A percentile compares a stretch with the other conserved stretches of the same genome.
Evolutionary conservation across 2,888 invertebrate genomes (phyloP).

Genomic region (Nasonovia ribisnigri): DNA sequence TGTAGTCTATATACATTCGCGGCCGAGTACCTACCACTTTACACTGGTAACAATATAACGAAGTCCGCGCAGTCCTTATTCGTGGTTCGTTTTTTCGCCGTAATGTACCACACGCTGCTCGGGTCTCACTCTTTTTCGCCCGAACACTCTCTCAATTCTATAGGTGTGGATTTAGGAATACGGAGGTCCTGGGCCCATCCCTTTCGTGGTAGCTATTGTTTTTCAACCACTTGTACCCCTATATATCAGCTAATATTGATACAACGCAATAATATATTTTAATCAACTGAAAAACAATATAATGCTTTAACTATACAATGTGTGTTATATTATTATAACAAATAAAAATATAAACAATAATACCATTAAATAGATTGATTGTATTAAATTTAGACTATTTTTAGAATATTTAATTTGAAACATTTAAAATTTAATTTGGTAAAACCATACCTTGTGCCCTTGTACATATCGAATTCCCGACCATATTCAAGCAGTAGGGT

Average conservation of each 20-base stretch:
- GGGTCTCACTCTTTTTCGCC: neutral
- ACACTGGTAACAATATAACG: neutral
- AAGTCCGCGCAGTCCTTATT: neutral
- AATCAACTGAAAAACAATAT: neutral
- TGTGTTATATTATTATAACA: too few relatives aligned
- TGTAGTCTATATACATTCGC: neutral
- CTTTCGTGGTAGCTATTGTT: neutral
- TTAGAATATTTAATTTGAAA: too few relatives aligned
- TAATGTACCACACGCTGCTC: neutral
- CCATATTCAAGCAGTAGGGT: too few relatives aligned
- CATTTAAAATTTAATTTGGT: too few relatives aligned
- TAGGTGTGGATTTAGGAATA: neutral
- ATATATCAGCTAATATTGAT: neutral
- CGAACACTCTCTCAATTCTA: neutral
- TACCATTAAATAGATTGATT: too few relatives aligned
- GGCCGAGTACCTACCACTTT: neutral
- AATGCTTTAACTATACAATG: neutral
- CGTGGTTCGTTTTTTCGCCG: neutral
- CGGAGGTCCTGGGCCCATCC: neutral
- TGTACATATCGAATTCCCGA: too few relatives aligned
- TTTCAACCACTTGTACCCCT: too few relatives aligned
- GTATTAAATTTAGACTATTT: too few relatives aligned
- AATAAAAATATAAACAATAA: neutral
- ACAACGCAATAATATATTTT: neutral
- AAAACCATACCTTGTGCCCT: too few relatives aligned